phyloP scores from a whole-genome alignment of 53 echinoderm and acorn worm species.

The Stichopus horrens region DNA sequence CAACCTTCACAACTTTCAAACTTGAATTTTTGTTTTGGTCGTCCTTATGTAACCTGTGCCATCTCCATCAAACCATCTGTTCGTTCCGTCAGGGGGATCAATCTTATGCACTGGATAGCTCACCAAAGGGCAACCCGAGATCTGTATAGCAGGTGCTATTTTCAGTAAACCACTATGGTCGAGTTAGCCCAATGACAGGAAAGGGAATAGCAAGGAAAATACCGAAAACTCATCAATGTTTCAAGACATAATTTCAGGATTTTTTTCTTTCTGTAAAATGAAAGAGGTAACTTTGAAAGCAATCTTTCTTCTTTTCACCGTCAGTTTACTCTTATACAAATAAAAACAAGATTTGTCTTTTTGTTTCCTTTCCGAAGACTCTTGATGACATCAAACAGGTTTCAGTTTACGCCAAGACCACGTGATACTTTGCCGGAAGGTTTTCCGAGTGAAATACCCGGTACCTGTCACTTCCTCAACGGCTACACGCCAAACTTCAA shows the following conservation, averaged over 20 bases:
- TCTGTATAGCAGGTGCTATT: not conserved
- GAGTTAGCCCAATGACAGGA: not conserved
- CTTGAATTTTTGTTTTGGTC: not conserved
- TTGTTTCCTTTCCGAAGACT: conserved; percentile 2
- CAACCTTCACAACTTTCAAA: not conserved
- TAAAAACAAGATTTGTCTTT: not conserved
- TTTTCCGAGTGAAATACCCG: conserved; percentile 73
- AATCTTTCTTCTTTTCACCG: too few species aligned
- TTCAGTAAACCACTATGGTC: not conserved
- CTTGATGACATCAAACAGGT: conserved; percentile 35
- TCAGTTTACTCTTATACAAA: too few species aligned
- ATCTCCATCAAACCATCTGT: not conserved
- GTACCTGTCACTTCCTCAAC: conserved; percentile 83
- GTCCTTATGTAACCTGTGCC: not conserved
- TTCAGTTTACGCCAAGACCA: conserved; percentile 64
- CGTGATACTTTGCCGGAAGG: conserved; percentile 80
- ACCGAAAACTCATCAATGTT: not conserved
- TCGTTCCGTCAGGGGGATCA: not conserved
- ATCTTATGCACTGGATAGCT: not conserved
- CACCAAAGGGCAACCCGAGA: not conserved
- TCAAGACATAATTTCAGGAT: too few species aligned
- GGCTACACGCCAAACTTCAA: conserved; percentile 67
- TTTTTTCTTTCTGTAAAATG: too few species aligned
- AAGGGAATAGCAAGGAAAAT: not conserved
- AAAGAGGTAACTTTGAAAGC: too few species aligned